Conservation (phyloP, 92 coral and sea anemone genomes). For the Diadumene lineata region DNA sequence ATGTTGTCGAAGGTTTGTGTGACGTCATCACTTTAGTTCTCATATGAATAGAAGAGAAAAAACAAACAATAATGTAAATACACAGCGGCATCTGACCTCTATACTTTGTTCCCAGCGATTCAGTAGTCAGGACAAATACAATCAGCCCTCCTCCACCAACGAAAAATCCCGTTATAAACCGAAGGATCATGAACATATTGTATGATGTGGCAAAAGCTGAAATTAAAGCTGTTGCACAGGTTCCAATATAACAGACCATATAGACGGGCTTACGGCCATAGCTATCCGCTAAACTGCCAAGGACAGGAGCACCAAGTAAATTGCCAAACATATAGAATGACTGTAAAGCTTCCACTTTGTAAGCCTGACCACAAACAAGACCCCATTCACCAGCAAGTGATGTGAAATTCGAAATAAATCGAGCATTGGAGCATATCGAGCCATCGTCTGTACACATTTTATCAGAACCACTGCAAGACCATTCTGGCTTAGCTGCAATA, state of each 20-base stretch:
- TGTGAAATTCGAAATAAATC: conserved; percentile 70
- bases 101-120: conserved; percentile 75
- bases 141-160: conserved; percentile 75
- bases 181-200: conserved; percentile 54
- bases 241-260: conserved; percentile 44
- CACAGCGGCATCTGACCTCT: conserved; percentile 85
- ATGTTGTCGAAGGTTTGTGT: no score
- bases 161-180: conserved; percentile 71
- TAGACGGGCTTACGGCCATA: conserved; percentile 74
- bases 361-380: conserved; percentile 76
- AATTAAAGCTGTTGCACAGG: conserved; percentile 41
- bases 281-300: conserved; percentile 70
- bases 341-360: conserved; percentile 77
- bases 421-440: conserved; percentile 52
- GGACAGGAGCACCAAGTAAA: conserved; percentile 65
- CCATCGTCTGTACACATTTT: conserved; percentile 51
- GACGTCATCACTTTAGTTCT: no score
- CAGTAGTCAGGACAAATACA: conserved; percentile 72
- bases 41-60: no score
- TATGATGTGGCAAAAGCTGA: conserved; percentile 84
- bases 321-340: conserved; percentile 85
- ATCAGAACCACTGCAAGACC: conserved; percentile 59
- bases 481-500: conserved; percentile 79
- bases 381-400: conserved; percentile 87
- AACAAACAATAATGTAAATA: no score